A percentile compares a stretch with the other conserved stretches of the same genome.
Evolutionary conservation across 2,888 invertebrate species (phyloP).

Genomic region (Calephelis perditalis): DNA sequence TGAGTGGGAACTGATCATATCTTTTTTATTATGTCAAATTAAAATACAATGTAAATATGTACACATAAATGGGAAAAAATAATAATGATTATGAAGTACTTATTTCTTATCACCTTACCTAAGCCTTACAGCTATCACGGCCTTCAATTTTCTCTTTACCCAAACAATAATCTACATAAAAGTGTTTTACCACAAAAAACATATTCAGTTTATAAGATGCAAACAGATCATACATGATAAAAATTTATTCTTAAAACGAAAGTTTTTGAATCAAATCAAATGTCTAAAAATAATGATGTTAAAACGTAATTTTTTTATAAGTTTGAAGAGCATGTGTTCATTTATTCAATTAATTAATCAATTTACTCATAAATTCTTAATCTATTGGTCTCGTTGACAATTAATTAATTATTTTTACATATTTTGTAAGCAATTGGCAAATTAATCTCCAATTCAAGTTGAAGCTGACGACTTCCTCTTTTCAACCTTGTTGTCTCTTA

Average conservation of each 20-base stretch:
- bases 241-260: no score
- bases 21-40: no score
- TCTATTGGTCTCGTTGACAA: constrained; percentile 50
- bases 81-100: constrained; percentile 4
- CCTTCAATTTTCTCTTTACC: constrained; percentile 40
- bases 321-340: constrained; percentile 2
- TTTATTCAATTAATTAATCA: neutral
- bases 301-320: neutral
- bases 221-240: neutral
- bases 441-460: constrained; percentile 46
- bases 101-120: constrained; percentile 13
- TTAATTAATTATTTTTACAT: constrained; percentile 25
- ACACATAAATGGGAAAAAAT: neutral
- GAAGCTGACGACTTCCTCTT: constrained; percentile 72
- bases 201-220: neutral
- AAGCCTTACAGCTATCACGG: constrained; percentile 61
- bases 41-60: neutral
- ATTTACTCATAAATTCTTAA: constrained; percentile 35
- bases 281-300: no score
- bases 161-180: neutral
- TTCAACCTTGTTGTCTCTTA: constrained; percentile 63
- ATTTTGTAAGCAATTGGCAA: constrained; percentile 12
- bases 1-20: no score
- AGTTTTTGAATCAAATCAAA: neutral
- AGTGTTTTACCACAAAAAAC: neutral